phyloP scores from a whole-genome alignment of 2,888 invertebrate genomes.

The Hirtodrosophila duncani region DNA sequence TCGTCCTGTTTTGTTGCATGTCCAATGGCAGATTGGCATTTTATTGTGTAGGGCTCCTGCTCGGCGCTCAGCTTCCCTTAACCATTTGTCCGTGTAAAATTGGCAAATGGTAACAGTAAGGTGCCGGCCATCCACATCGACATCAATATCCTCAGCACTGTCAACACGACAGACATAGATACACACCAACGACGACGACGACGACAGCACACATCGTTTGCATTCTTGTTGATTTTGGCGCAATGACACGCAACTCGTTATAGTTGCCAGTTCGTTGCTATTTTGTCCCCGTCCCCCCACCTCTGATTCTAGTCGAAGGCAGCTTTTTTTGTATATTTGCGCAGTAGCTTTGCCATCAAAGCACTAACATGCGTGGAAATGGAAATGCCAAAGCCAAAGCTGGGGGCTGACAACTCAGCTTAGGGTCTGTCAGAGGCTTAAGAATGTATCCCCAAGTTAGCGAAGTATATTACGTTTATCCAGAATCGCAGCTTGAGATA shows the following conservation, averaged over 20 bases:
- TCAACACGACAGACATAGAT: neutral
- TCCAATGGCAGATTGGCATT: constrained; percentile 47
- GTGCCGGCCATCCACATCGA: constrained; percentile 21
- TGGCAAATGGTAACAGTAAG: constrained; percentile 22
- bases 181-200: constrained; percentile 17
- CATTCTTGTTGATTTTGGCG: constrained; percentile 67
- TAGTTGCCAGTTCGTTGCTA: constrained; percentile 32
- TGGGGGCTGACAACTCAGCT: too few species aligned
- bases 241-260: constrained; percentile 67
- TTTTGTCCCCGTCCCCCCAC: neutral
- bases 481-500: too few species aligned
- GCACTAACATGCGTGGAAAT: too few species aligned
- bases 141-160: constrained; percentile 9
- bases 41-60: constrained; percentile 39
- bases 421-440: too few species aligned
- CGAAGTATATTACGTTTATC: too few species aligned
- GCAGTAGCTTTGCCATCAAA: constrained; percentile 7
- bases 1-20: neutral
- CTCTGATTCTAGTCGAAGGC: neutral
- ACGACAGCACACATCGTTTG: constrained; percentile 59
- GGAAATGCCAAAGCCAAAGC: too few species aligned
- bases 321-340: too few species aligned
- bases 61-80: neutral
- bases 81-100: constrained; percentile 13
- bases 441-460: too few species aligned